phyloP scores from a whole-genome alignment of 2,888 invertebrate genomes.

The Dryomyza anilis region DNA sequence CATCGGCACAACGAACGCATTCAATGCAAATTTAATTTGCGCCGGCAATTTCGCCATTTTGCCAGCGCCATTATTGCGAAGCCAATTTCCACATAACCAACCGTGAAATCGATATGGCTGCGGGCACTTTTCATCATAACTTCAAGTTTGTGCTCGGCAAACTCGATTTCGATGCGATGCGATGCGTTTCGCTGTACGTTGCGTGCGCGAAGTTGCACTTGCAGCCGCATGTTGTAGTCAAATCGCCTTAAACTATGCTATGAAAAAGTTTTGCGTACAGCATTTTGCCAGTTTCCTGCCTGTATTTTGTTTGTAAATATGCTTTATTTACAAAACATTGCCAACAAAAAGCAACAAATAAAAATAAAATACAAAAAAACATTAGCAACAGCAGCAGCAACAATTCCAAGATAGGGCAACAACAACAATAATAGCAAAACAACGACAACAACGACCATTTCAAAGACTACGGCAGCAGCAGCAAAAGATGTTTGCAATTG shows the following conservation, averaged over 20 bases:
- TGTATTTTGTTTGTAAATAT: constrained; percentile 2
- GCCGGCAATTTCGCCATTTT: background rate
- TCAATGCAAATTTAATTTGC: constrained; percentile 8
- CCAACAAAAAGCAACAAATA: no score
- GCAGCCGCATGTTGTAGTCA: background rate
- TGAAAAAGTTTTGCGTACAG: background rate
- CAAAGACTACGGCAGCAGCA: background rate
- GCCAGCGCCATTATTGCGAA: constrained; percentile 12
- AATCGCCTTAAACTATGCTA: constrained; percentile 1
- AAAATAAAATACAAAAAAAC: background rate
- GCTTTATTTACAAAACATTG: background rate
- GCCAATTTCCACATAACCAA: constrained; percentile 32
- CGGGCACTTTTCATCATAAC: constrained; percentile 23
- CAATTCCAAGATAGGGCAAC: background rate
- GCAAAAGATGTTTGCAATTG: constrained; percentile 15
- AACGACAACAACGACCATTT: background rate
- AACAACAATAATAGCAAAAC: background rate
- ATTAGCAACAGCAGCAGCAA: background rate
- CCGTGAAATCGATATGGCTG: constrained; percentile 30
- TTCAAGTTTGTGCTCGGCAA: constrained; percentile 9
- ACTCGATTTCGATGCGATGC: background rate
- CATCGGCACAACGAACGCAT: background rate
- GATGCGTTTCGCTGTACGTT: background rate
- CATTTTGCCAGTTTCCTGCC: background rate
- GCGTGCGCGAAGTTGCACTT: background rate